These are phyloP conservation scores for Drosophila saltans DNA, from an alignment of 1,140 invertebrate genomes.

Conservation along the genomic window DNA sequence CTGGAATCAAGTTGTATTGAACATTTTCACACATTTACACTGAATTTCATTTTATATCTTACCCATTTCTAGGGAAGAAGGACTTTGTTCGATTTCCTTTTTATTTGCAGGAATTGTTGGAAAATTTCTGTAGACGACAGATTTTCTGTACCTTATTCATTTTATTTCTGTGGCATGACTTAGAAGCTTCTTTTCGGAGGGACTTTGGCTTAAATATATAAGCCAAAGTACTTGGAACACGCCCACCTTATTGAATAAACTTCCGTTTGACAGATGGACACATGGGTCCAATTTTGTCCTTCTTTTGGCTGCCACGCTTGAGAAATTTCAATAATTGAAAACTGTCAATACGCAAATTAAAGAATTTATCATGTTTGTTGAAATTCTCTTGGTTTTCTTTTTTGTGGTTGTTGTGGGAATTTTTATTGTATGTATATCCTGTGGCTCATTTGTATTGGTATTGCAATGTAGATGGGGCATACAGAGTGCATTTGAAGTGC, in stretches of 20 bases:
- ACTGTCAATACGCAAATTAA: constrained; percentile 77
- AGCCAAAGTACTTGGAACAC: constrained; percentile 15
- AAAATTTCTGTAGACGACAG: not conserved
- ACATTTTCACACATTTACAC: constrained; percentile 29
- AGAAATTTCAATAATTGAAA: constrained; percentile 70
- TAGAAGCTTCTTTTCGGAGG: not conserved
- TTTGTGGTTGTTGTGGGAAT: constrained; percentile 32
- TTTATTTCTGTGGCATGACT: not conserved
- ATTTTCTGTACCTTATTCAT: too few species aligned
- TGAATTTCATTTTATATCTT: not conserved
- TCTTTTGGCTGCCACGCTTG: constrained; percentile 44
- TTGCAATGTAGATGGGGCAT: constrained; percentile 33
- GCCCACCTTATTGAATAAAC: constrained; percentile 27
- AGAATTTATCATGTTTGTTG: constrained; percentile 68
- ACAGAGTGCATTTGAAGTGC: constrained; percentile 53
- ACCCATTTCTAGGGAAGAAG: not conserved
- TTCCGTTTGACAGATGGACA: constrained; percentile 41
- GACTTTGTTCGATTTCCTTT: constrained; percentile 2
- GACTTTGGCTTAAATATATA: not conserved
- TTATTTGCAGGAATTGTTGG: not conserved
- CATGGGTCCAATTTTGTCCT: constrained; percentile 15
- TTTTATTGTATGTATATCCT: constrained; percentile 34
- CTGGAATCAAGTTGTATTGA: constrained; percentile 31
- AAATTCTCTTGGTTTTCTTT: constrained; percentile 42
- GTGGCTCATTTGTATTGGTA: constrained; percentile 64